A percentile compares a stretch with the other conserved stretches of the same genome.
Conservation (phyloP, 2,888 invertebrate genomes). For the Synergus umbraculus region DNA sequence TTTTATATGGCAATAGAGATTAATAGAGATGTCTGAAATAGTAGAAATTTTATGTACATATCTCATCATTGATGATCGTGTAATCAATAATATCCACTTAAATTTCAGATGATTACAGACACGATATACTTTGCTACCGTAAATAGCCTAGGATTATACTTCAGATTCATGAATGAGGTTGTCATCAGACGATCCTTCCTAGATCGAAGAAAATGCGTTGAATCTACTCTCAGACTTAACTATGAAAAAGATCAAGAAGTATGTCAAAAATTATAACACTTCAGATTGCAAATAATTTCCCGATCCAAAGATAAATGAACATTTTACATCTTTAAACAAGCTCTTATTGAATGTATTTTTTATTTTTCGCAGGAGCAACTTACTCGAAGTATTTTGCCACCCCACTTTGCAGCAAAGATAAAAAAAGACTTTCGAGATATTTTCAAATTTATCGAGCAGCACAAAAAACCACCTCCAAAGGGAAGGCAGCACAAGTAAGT, state of each 20-base stretch:
- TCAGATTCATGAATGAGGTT: constrained; percentile 92
- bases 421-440: constrained; percentile 79
- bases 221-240: constrained; percentile 88
- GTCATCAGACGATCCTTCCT: constrained; percentile 91
- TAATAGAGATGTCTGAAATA: neutral
- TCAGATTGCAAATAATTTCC: neutral
- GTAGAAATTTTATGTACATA: neutral
- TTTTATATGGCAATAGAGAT: neutral
- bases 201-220: constrained; percentile 91
- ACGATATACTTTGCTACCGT: constrained; percentile 85
- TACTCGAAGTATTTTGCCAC: constrained; percentile 91
- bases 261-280: constrained; percentile 48
- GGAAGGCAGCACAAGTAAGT: constrained; percentile 77
- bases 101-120: constrained; percentile 84
- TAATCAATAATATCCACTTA: constrained; percentile 44
- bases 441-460: constrained; percentile 75
- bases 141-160: constrained; percentile 91
- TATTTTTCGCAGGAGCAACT: constrained; percentile 85
- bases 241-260: constrained; percentile 93
- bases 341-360: constrained; percentile 18
- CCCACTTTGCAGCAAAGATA: constrained; percentile 86
- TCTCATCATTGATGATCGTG: constrained; percentile 21
- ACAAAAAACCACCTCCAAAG: constrained; percentile 72
- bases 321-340: constrained; percentile 1
- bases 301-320: neutral